Evolutionary conservation across 2,113 vertebrate species (phyloP), one percentile per base, ranked within the genome.

Genomic region (Chelonoidis abingdonii): DNA sequence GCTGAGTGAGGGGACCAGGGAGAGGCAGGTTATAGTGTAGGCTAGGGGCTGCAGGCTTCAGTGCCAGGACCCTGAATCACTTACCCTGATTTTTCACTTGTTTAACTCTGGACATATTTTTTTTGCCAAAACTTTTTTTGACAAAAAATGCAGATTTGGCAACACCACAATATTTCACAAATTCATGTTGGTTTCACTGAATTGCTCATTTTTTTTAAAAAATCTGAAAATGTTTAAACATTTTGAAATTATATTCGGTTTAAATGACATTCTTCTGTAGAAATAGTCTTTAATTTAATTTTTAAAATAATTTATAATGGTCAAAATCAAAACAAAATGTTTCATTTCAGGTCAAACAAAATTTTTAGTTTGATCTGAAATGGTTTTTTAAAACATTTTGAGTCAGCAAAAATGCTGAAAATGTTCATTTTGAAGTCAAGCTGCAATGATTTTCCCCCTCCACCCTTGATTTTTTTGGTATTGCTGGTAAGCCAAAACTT

Each of bases 1-100:
- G 29, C 59, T 62, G 27, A 31, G 13, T 35, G 59, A 62, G 29
- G 59, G 56, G 29, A 6, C 13, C 31, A 11, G 5, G 59, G 13
- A 62, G 59, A 11, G 29, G 12, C 59, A 62, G 59, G 59, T 62
- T 62, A 31, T 62, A 62, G 29, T 13, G 13, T 35, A 31, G 27
- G 13, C 13, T 54, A 8, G 53, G 53, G 53, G 21, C 21, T 54
- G 53, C 21, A 54, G 53, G 53, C 53, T 69, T 69, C 62, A 69
- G 62, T 9, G 35, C 16, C 16, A 91, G 93, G 94, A n/a, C 69
- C 54, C 44, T 0, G 0, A 41, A 83, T 49, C 80, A 86, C 1
- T 38, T 53, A 92, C 87, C 89, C 89, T 85, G 86, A 56, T 93
- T 95, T 83, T 94, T 92, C 94, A 96, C 12, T 12, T 88, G 80